phyloP scores from a whole-genome alignment of 2,888 invertebrate species.

The Pollenia labialis region DNA sequence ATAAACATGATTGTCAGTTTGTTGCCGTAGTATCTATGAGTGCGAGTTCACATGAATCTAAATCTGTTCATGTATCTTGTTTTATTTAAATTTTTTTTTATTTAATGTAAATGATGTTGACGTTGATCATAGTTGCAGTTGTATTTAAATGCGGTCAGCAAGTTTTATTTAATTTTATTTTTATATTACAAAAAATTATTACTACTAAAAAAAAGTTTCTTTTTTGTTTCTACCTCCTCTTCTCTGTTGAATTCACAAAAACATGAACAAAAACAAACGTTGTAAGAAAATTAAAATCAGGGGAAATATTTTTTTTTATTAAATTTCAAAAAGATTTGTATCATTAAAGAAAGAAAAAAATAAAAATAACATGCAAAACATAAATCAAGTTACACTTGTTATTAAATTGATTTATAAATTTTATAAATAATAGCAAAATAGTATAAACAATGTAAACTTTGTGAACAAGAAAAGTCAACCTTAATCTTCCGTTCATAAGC shows the following conservation, averaged over 20 bases:
- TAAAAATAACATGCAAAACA: background rate
- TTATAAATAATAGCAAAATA: conserved; percentile 5
- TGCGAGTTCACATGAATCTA: conserved; percentile 52
- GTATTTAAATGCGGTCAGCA: conserved; percentile 76
- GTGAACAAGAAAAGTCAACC: no score
- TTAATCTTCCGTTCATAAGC: no score
- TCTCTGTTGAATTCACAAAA: conserved; percentile 41
- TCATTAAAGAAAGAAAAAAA: conserved; percentile 31
- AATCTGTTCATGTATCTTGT: conserved; percentile 46
- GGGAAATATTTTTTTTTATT: conserved; percentile 21
- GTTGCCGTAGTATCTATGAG: conserved; percentile 3
- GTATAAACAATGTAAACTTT: background rate
- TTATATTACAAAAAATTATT: conserved; percentile 21
- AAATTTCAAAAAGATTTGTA: conserved; percentile 46
- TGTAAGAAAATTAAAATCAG: conserved; percentile 39
- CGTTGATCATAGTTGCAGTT: conserved; percentile 68
- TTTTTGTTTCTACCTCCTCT: conserved; percentile 53
- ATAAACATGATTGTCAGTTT: conserved; percentile 23
- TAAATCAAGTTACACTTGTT: conserved; percentile 64
- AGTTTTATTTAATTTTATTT: conserved; percentile 71
- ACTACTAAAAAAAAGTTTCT: conserved; percentile 4
- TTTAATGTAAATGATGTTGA: conserved; percentile 69
- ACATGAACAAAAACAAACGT: conserved; percentile 36
- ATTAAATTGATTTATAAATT: conserved; percentile 24
- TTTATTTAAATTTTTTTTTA: conserved; percentile 21